Base-by-base conservation (phyloP, 2,888 invertebrate genomes). In the Troilus luridus region DNA sequence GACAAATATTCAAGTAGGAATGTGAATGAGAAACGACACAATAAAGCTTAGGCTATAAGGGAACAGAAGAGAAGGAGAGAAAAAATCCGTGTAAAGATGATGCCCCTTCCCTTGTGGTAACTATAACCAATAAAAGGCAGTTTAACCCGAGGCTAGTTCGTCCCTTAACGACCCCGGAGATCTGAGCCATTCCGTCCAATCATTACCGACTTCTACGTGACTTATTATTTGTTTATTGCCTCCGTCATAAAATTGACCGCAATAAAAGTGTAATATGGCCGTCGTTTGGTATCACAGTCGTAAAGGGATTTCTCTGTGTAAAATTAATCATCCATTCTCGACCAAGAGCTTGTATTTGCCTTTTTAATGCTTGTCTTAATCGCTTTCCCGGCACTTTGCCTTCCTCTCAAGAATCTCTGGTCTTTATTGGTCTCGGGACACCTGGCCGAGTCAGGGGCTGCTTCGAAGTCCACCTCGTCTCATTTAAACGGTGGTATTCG, bases 211-310 rank as follows among this genome's bases (percentile, higher is more conserved):
- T 27, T 21, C 27, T 59, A 89, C 89, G 89, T 89, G 89, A 64
- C 89, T 89, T 89, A 89, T 89, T 89, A 89, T 89, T 89, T 89
- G 89, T 89, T 89, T 89, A 89, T 89, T 89, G 89, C 89, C 21
- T 54, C 12, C 27, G 62, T 64, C 64, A 89, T 64, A 89, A 64
- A 64, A 17, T 19, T 58, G 24, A 64, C 89, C 64, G 27, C 89
- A 56, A 89, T 89, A 89, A 89, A 89, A 24, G 27, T 89, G 89
- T 89, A 89, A 89, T 89, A 89, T 62, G 64, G 64, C 67, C 89
- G 56, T 54, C 85, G 56, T 77, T 85, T 85, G 85, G 56, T 56
- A 85, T 85, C 56, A 41, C 41, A 56, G 85, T 58, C 85, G 85
- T 85, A 85, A 85, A 85, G 56, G 9, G 5, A 56, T 58, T 58